Conservation (phyloP, 2,888 invertebrate genomes). For the Cylindroiulus punctatus region DNA sequence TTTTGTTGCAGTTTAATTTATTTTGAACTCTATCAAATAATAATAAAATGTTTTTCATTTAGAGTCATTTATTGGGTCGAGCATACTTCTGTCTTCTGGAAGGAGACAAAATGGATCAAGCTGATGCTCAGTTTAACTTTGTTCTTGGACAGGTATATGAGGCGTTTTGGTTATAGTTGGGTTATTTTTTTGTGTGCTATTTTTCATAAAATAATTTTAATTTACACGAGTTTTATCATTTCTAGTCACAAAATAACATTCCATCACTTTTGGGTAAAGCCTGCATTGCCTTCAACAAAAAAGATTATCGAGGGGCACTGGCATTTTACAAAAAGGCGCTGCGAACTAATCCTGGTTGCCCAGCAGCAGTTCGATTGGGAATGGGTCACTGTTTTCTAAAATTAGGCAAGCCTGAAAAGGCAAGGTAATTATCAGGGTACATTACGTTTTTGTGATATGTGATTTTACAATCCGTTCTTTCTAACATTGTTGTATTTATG, state of each 20-base stretch:
- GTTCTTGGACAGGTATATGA: conserved; percentile 78
- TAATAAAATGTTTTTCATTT: conserved; percentile 61
- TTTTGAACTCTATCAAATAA: not conserved
- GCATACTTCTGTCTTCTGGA: conserved; percentile 98
- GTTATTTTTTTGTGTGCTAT: not conserved
- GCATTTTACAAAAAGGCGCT: conserved; percentile 98
- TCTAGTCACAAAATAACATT: conserved; percentile 91
- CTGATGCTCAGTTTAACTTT: conserved; percentile 99
- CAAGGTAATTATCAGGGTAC: conserved; percentile 71
- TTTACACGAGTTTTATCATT: not conserved
- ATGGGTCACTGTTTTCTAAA: conserved; percentile 99
- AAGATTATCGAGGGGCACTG: conserved; percentile 89
- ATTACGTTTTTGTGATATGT: not conserved
- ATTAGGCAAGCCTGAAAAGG: conserved; percentile 93
- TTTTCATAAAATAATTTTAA: not conserved
- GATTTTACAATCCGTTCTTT: not conserved
- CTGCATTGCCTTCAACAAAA: conserved; percentile 98
- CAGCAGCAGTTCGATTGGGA: conserved; percentile 94
- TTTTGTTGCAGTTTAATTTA: not conserved
- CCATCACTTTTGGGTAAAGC: conserved; percentile 98
- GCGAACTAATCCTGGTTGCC: conserved; percentile 94
- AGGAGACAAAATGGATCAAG: conserved; percentile 99
- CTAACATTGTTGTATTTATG: not conserved
- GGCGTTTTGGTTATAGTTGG: too few relatives aligned
- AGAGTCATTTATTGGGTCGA: conserved; percentile 96